phyloP scores from a whole-genome alignment of 1,140 invertebrate genomes.

The Drosophila fuyamai region DNA sequence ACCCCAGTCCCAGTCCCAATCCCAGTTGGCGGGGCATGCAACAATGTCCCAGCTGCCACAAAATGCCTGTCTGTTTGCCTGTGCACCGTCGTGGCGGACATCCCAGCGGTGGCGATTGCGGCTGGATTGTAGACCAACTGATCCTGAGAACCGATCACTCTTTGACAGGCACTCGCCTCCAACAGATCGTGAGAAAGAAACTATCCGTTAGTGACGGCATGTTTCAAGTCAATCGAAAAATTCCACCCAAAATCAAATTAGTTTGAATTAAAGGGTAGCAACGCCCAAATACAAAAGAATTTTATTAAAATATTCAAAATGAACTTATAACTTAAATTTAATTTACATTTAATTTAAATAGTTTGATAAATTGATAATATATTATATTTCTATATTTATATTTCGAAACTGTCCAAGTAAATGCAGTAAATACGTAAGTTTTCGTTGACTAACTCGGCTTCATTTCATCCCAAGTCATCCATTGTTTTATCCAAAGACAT shows the following conservation, averaged over 20 bases:
- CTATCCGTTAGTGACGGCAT: background rate
- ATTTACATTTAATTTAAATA: too few species aligned
- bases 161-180: constrained; percentile 46
- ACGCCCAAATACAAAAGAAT: too few species aligned
- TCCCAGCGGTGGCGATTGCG: constrained; percentile 56
- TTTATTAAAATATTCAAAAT: too few species aligned
- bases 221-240: background rate
- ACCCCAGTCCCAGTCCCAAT: background rate
- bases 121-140: constrained; percentile 59
- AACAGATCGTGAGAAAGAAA: constrained; percentile 68
- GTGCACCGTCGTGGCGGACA: constrained; percentile 36
- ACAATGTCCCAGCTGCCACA: constrained; percentile 44
- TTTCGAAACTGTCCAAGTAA: too few species aligned
- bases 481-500: constrained; percentile 13
- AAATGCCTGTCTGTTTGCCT: constrained; percentile 29
- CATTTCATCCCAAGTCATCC: background rate
- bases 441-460: background rate
- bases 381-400: too few species aligned
- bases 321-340: too few species aligned
- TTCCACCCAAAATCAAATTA: too few species aligned
- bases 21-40: constrained; percentile 52
- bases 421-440: too few species aligned
- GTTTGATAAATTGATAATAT: too few species aligned
- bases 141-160: constrained; percentile 53
- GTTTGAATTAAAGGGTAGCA: too few species aligned